Percentiles rank a stretch among this genome's conserved stretches.
Conservation (phyloP, 2,113 vertebrate genomes). For the Probosciger aterrimus region DNA sequence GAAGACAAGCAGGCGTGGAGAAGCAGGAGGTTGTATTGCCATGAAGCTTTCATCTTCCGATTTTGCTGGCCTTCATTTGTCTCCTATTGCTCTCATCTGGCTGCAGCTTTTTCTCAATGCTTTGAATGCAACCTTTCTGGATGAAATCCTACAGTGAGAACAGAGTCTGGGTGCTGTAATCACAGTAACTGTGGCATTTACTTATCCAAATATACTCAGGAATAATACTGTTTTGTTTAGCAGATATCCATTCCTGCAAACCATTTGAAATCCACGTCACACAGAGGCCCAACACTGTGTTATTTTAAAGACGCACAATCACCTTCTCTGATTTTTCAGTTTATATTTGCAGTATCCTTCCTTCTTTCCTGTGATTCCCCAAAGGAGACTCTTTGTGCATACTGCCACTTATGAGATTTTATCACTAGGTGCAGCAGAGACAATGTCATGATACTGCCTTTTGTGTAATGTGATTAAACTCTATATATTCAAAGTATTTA, state of each 20-base stretch:
- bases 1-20: not conserved
- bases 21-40: not conserved
- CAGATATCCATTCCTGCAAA: not conserved
- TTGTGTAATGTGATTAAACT: not conserved
- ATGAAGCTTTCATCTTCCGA: constrained; percentile 23
- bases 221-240: not conserved
- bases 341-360: not conserved
- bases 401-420: not conserved
- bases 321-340: not conserved
- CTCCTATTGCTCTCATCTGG: not conserved
- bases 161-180: not conserved
- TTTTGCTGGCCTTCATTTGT: not conserved
- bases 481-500: not conserved
- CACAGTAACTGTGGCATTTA: not conserved
- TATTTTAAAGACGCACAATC: not conserved
- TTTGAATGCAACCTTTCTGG: not conserved
- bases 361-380: not conserved
- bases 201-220: not conserved
- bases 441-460: not conserved
- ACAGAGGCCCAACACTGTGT: not conserved
- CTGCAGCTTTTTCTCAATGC: not conserved
- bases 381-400: not conserved
- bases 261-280: not conserved
- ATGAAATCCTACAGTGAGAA: not conserved
- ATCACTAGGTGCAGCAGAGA: not conserved